A percentile compares a stretch with the other conserved stretches of the same genome.
Evolutionary conservation across 2,888 invertebrate genomes (phyloP).

Genomic region (Sabatieria punctata): DNA sequence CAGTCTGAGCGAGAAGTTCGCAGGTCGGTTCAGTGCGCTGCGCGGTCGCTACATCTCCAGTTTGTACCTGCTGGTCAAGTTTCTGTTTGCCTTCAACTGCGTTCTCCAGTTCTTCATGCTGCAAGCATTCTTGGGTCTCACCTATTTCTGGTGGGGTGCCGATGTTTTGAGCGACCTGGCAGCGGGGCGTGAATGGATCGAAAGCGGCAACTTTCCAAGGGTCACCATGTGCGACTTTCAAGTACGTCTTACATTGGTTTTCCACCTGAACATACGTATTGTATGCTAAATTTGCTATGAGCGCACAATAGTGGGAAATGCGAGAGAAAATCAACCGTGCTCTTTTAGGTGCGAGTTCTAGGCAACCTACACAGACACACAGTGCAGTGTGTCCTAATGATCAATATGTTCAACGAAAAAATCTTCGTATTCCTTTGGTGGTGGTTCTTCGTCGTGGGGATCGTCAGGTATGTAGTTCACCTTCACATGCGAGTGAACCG

Average conservation of each 20-base stretch:
- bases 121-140: not conserved
- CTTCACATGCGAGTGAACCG: not conserved
- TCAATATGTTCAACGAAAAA: slow-evolving; percentile 18
- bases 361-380: slow-evolving; percentile 28
- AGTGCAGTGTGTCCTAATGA: slow-evolving; percentile 24
- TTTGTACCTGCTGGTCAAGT: slow-evolving; percentile 21
- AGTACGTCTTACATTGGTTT: too few species aligned
- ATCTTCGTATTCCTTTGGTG: slow-evolving; percentile 30
- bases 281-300: too few species aligned
- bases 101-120: slow-evolving; percentile 15
- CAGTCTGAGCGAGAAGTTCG: not conserved
- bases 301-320: too few species aligned
- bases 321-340: too few species aligned
- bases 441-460: slow-evolving; percentile 23
- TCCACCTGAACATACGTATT: too few species aligned
- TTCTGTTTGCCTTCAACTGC: slow-evolving; percentile 23
- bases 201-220: slow-evolving; percentile 26
- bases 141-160: slow-evolving; percentile 21
- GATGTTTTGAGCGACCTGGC: slow-evolving; percentile 22
- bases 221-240: slow-evolving; percentile 30
- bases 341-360: slow-evolving; percentile 21
- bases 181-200: slow-evolving; percentile 25
- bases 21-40: not conserved
- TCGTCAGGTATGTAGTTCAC: not conserved
- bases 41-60: slow-evolving; percentile 11